These are phyloP conservation scores for Catharus bicknelli DNA, from an alignment of 2,113 vertebrate genomes.

Conservation along the genomic window DNA sequence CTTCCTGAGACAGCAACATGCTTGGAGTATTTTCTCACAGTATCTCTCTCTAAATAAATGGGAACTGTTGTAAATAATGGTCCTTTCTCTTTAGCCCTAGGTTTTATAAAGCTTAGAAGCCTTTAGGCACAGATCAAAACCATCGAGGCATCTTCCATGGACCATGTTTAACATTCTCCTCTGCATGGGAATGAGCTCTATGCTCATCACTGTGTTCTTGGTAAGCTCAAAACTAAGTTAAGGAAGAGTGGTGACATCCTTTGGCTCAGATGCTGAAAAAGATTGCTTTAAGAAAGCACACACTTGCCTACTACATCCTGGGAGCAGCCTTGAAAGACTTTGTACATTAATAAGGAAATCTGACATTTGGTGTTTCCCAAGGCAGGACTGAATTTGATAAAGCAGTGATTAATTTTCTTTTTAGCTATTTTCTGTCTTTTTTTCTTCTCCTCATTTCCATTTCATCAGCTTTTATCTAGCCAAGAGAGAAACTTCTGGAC, in stretches of 20 bases:
- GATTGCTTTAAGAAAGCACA: neutral
- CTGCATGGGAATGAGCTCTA: neutral
- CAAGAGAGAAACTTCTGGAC: slow-evolving; percentile 43
- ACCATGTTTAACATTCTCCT: neutral
- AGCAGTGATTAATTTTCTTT: slow-evolving; percentile 8
- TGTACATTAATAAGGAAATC: neutral
- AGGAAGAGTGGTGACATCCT: neutral
- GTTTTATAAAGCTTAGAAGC: neutral
- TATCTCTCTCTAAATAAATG: neutral
- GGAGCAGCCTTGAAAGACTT: neutral
- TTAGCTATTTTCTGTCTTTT: neutral
- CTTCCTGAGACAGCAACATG: neutral
- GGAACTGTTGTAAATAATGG: neutral
- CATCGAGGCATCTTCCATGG: neutral
- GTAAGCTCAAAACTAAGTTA: neutral
- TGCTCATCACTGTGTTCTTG: neutral
- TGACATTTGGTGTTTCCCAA: neutral
- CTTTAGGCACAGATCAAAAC: neutral
- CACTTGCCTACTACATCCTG: neutral
- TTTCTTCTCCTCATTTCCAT: neutral
- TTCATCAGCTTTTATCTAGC: slow-evolving; percentile 28
- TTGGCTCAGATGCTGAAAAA: neutral
- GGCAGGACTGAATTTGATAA: neutral
- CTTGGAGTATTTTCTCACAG: neutral
- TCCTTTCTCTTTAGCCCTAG: neutral